Conservation (phyloP, 2,888 invertebrate genomes). For the Augiades crinisus region DNA sequence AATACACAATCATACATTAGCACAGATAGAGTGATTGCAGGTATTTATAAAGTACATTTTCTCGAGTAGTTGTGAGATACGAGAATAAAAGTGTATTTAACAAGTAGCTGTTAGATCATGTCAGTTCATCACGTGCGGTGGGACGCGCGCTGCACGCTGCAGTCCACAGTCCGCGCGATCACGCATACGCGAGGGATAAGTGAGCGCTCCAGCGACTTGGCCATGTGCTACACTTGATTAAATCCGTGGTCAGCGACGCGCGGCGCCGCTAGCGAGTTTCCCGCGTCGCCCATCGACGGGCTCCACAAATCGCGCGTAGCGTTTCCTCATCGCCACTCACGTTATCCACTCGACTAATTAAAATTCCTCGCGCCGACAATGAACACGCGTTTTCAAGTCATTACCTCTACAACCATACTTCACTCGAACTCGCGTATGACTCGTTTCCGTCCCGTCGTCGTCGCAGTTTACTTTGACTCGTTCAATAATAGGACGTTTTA, state of each 20-base stretch:
- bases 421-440: not conserved
- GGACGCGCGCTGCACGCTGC: too few species aligned
- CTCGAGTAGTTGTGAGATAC: constrained; percentile 1
- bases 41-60: not conserved
- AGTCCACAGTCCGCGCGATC: too few species aligned
- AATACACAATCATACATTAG: too few species aligned
- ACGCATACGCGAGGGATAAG: too few species aligned
- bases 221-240: constrained; percentile 10
- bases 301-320: constrained; percentile 44
- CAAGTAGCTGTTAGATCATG: not conserved
- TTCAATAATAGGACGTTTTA: not conserved
- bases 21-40: too few species aligned
- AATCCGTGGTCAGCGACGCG: constrained; percentile 37
- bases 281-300: constrained; percentile 11
- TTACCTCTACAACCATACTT: constrained; percentile 40
- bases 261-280: constrained; percentile 10
- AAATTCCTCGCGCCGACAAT: constrained; percentile 59
- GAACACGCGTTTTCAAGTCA: constrained; percentile 57
- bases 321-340: constrained; percentile 48
- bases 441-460: not conserved
- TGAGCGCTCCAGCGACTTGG: not conserved
- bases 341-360: constrained; percentile 64
- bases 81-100: constrained; percentile 1
- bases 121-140: not conserved
- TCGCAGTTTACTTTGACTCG: not conserved